Percentiles rank a stretch among this genome's conserved stretches.
phyloP scores from a whole-genome alignment of 2,888 invertebrate species.

The Dryadula phaetusa region DNA sequence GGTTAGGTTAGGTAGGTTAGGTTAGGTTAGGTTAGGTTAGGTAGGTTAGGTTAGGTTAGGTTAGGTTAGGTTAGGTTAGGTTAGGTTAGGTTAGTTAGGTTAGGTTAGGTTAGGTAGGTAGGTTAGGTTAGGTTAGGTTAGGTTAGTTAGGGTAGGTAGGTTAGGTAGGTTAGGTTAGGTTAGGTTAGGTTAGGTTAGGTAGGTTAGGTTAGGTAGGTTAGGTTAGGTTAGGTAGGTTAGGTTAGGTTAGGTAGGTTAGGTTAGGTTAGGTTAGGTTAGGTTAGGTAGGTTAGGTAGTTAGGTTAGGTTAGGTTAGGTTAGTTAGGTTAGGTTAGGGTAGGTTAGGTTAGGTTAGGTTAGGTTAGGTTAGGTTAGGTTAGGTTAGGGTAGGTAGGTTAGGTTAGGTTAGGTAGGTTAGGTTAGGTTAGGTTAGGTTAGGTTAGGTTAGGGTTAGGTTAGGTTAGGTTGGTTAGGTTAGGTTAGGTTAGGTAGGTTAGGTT shows the following conservation, averaged over 20 bases:
- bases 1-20: constrained; percentile 49
- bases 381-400: constrained; percentile 9
- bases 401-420: constrained; percentile 14
- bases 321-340: too few species aligned
- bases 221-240: constrained; percentile 41
- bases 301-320: constrained; percentile 45
- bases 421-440: constrained; percentile 11
- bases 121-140: constrained; percentile 43
- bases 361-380: not conserved
- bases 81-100: constrained; percentile 52
- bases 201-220: too few species aligned
- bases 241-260: too few species aligned
- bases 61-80: constrained; percentile 50
- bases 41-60: constrained; percentile 50
- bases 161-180: constrained; percentile 44
- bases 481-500: constrained; percentile 44
- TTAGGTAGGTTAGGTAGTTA: constrained; percentile 43
- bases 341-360: not conserved
- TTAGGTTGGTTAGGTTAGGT: constrained; percentile 6
- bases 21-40: constrained; percentile 50
- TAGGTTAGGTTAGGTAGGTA: constrained; percentile 50
- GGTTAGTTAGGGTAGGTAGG: constrained; percentile 43
- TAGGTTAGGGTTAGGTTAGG: constrained; percentile 17
- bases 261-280: constrained; percentile 43
- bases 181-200: constrained; percentile 46